phyloP scores from a whole-genome alignment of 2,888 invertebrate genomes.

The Arctia plantaginis region DNA sequence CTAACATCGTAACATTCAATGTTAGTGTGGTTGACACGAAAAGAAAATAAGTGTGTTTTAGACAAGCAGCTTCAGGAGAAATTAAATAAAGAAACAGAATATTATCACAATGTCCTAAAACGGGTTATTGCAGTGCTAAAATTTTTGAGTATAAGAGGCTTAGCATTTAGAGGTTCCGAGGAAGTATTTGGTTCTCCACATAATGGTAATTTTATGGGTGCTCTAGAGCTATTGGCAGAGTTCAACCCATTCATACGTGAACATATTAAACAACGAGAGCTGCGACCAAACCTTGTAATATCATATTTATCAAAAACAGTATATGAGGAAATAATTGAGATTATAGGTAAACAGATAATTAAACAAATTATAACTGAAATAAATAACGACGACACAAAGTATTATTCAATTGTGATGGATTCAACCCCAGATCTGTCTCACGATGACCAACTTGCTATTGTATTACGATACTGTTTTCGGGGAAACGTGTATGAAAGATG shows the following conservation, averaged over 20 bases:
- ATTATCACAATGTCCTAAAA: constrained; percentile 31
- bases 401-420: constrained; percentile 27
- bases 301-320: constrained; percentile 31
- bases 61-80: too few relatives aligned
- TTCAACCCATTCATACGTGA: constrained; percentile 20
- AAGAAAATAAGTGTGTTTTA: too few relatives aligned
- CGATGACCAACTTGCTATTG: constrained; percentile 29
- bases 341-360: constrained; percentile 18
- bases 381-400: constrained; percentile 30
- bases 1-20: too few relatives aligned
- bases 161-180: constrained; percentile 30
- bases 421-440: constrained; percentile 29
- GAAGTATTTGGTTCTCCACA: constrained; percentile 30
- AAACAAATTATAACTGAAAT: constrained; percentile 14
- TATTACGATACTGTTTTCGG: constrained; percentile 27
- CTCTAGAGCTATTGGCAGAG: constrained; percentile 22
- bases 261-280: constrained; percentile 22
- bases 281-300: constrained; percentile 27
- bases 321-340: constrained; percentile 29
- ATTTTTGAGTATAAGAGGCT: constrained; percentile 31
- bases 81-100: constrained; percentile 26
- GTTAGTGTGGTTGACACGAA: too few relatives aligned
- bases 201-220: constrained; percentile 24
- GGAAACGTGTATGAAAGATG: constrained; percentile 16
- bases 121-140: constrained; percentile 32